Base-by-base conservation (phyloP, 1,140 invertebrate species). In the Solen grandis region DNA sequence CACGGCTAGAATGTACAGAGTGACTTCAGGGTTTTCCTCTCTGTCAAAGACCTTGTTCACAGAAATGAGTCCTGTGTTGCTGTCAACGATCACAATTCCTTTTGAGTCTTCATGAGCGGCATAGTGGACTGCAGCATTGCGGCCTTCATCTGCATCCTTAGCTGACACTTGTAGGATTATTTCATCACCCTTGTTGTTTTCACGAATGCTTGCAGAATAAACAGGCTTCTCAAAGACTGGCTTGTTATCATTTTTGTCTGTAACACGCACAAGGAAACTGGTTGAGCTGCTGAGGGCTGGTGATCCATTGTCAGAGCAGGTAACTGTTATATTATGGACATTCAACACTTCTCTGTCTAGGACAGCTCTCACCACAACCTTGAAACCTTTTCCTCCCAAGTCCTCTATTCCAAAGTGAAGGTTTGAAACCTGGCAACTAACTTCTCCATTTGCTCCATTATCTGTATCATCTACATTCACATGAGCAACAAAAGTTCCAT, bases 91-190 rank as follows among this genome's bases (percentile, higher is more conserved):
- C 54, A 90, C 87, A 5, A 74, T 70, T 1, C 82, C 74, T 2
- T 33, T n/a, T 69, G 77, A 72, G 60, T 84, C 82, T 3, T 62
- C 73, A 60, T 86, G 66, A 1, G 85, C 29, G 16, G 38, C 72
- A 91, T 99, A 99, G n/a, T 94, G 95, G 5, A 99, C 93, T 0
- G 95, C 94, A 0, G 97, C 96, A 93, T 99, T 99, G 55, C 95
- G 94, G 0, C 97, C 97, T 86, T 96, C 95, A 91, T 99, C 98
- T 19, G 93, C 92, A 92, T 99, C 98, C 4, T 93, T 94, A 0
- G 98, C 98, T 10, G 79, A 85, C n/a, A 86, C 95, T 96, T 94
- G 83, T 59, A 97, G 92, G 0, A 90, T 84, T 0, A 79, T 73
- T 75, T 96, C 96, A 66, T 95, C 94, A 0, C 96, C 94, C 25